Percentiles rank a stretch among this genome's conserved stretches.
Conservation (phyloP, 2,113 vertebrate species). For the Scomber colias region DNA sequence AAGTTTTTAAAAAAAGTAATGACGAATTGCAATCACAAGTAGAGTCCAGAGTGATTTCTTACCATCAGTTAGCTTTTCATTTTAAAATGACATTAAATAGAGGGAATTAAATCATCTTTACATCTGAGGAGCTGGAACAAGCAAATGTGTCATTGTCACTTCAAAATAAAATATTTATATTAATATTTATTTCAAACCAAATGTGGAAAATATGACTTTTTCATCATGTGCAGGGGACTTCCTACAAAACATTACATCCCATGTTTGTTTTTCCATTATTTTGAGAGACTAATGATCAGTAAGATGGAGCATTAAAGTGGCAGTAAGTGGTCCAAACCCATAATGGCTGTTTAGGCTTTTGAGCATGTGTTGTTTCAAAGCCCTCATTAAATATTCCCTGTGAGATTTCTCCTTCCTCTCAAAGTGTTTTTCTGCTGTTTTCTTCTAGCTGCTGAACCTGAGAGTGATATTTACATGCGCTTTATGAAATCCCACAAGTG, state of each 20-base stretch:
- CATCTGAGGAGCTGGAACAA: not conserved
- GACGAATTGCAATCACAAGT: too few species aligned
- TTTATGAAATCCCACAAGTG: conserved; percentile 99
- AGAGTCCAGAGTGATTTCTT: not conserved
- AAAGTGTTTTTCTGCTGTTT: conserved; percentile 48
- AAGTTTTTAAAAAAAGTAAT: too few species aligned
- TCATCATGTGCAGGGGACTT: not conserved
- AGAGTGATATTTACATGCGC: conserved; percentile 96
- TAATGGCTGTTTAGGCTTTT: conserved; percentile 75
- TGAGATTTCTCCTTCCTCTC: conserved; percentile 52
- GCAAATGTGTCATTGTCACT: not conserved
- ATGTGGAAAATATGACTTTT: not conserved
- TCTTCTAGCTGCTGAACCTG: conserved; percentile 90
- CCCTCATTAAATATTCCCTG: conserved; percentile 60
- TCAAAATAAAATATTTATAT: not conserved
- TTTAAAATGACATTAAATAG: not conserved
- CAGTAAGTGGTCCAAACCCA: conserved; percentile 55
- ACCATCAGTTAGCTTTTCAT: not conserved
- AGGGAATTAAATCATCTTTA: not conserved
- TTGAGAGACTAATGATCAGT: conserved; percentile 57
- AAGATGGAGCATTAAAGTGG: conserved; percentile 62
- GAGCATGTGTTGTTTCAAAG: conserved; percentile 39
- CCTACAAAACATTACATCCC: not conserved
- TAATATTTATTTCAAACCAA: not conserved
- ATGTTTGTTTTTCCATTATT: conserved; percentile 48